phyloP scores from a whole-genome alignment of 2,888 invertebrate species.

The Macroteleia sp. region DNA sequence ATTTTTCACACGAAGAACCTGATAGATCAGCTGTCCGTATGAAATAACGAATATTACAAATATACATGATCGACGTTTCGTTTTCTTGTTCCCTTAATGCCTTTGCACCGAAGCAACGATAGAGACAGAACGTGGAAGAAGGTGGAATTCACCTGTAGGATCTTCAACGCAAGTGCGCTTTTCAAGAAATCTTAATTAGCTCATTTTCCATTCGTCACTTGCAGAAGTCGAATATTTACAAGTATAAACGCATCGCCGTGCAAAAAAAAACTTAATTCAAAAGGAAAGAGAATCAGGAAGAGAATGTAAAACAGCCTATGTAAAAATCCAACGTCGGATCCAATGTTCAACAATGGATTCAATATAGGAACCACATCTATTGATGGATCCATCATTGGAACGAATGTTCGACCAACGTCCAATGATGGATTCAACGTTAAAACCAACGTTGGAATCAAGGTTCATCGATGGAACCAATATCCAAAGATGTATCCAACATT shows the following conservation, averaged over 20 bases:
- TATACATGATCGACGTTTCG: slow-evolving; percentile 26
- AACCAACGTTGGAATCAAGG: too few relatives aligned
- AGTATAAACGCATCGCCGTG: slow-evolving; percentile 16
- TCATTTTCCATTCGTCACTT: not conserved
- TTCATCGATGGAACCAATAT: too few relatives aligned
- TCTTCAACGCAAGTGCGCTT: slow-evolving; percentile 4
- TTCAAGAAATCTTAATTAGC: slow-evolving; percentile 1
- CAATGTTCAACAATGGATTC: too few relatives aligned
- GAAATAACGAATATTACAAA: slow-evolving; percentile 36
- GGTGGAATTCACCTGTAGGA: slow-evolving; percentile 17
- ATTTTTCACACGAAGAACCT: not conserved
- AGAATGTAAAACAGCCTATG: too few relatives aligned
- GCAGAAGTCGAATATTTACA: slow-evolving; percentile 33
- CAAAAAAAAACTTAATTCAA: slow-evolving; percentile 19
- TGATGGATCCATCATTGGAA: too few relatives aligned
- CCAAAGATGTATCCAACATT: too few relatives aligned
- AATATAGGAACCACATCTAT: too few relatives aligned
- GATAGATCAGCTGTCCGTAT: slow-evolving; percentile 8
- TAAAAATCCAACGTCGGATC: too few relatives aligned
- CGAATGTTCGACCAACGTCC: too few relatives aligned
- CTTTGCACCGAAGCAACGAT: slow-evolving; percentile 14
- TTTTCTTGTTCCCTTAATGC: not conserved
- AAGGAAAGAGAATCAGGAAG: not conserved
- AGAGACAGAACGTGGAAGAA: slow-evolving; percentile 30
- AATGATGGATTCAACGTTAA: too few relatives aligned